Conservation (phyloP, 1,140 invertebrate species). For the Papilio polytes region DNA sequence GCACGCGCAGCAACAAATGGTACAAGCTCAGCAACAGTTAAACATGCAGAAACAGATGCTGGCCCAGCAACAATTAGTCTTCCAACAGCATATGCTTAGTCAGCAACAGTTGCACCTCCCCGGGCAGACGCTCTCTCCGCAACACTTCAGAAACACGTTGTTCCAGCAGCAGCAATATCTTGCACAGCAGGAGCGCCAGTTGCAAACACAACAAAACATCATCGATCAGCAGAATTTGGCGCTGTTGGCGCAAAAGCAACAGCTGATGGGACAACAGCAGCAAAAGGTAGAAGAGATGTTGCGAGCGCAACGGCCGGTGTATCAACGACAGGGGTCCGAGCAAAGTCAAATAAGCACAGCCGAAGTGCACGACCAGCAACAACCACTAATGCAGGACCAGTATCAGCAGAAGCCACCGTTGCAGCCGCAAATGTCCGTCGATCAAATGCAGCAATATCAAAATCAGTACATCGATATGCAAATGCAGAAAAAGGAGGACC, state of each 20-base stretch:
- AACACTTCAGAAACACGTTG: conserved; percentile 72
- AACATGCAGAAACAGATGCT: conserved; percentile 78
- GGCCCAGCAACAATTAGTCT: conserved; percentile 76
- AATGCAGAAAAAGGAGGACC: conserved; percentile 70
- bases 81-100: conserved; percentile 76
- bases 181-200: conserved; percentile 78
- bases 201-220: conserved; percentile 77
- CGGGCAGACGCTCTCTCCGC: conserved; percentile 80
- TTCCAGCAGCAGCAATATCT: conserved; percentile 81
- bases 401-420: conserved; percentile 77
- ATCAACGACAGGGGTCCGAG: conserved; percentile 73
- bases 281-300: conserved; percentile 77
- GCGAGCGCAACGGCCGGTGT: conserved; percentile 74
- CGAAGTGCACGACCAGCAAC: conserved; percentile 69
- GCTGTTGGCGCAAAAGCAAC: conserved; percentile 79
- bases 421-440: conserved; percentile 71
- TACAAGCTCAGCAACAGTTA: conserved; percentile 75
- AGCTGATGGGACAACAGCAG: conserved; percentile 83
- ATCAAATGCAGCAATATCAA: conserved; percentile 73
- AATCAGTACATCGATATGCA: conserved; percentile 69
- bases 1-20: conserved; percentile 77
- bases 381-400: conserved; percentile 67
- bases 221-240: conserved; percentile 77
- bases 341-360: conserved; percentile 74
- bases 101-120: conserved; percentile 79